These are phyloP conservation scores for Toxotes lorentzi DNA, from an alignment of 2,797 vertebrate genomes.

Conservation along the genomic window DNA sequence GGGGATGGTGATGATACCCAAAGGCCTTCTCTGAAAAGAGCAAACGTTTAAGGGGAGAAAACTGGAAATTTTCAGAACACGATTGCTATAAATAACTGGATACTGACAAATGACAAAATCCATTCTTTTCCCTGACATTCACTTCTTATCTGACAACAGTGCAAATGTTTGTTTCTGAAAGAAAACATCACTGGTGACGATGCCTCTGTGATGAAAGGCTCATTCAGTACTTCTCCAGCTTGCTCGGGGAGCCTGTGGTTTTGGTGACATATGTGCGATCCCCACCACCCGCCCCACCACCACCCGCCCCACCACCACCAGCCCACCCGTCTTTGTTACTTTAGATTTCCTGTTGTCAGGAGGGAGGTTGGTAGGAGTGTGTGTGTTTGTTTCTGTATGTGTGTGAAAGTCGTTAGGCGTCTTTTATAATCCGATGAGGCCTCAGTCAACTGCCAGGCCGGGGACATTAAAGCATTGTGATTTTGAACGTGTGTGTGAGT, in stretches of 20 bases:
- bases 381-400: constrained; percentile 53
- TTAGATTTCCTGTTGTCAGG: constrained; percentile 71
- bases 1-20: neutral
- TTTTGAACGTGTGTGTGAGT: constrained; percentile 33
- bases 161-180: constrained; percentile 44
- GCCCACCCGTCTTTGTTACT: constrained; percentile 66
- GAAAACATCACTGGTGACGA: constrained; percentile 31
- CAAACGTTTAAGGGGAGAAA: neutral
- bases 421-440: constrained; percentile 66
- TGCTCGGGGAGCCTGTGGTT: constrained; percentile 64
- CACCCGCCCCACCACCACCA: neutral
- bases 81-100: neutral
- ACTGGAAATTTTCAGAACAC: neutral
- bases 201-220: constrained; percentile 55
- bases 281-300: neutral
- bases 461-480: constrained; percentile 27
- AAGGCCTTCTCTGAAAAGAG: constrained; percentile 7
- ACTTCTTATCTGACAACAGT: constrained; percentile 18
- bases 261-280: constrained; percentile 79
- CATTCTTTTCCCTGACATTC: neutral
- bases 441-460: constrained; percentile 35
- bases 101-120: neutral
- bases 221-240: constrained; percentile 67
- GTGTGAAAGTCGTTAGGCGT: constrained; percentile 66
- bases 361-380: constrained; percentile 49